phyloP scores from a whole-genome alignment of 2,888 invertebrate genomes.

The Apotomis capreana region DNA sequence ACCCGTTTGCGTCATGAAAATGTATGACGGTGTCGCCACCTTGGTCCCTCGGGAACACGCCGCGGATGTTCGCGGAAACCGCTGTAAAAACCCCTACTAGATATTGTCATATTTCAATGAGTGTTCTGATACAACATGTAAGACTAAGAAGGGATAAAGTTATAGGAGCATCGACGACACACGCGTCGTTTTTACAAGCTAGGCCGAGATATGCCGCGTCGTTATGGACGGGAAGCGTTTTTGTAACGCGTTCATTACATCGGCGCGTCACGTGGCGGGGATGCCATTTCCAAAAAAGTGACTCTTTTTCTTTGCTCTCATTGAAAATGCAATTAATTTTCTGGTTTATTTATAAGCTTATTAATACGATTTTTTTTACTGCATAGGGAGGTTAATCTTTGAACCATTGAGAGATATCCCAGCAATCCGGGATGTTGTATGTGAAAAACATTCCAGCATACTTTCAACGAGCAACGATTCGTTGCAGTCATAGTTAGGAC shows the following conservation, averaged over 20 bases:
- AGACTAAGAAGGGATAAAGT: neutral
- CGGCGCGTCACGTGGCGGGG: conserved; percentile 35
- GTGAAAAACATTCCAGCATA: neutral
- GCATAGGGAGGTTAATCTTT: conserved; percentile 2
- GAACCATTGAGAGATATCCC: conserved; percentile 5
- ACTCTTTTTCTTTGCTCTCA: conserved; percentile 12
- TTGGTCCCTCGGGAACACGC: conserved; percentile 37
- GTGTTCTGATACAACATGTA: neutral
- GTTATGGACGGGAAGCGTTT: conserved; percentile 31
- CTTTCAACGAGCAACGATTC: no score
- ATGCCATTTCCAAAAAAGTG: conserved; percentile 36
- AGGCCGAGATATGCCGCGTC: conserved; percentile 17
- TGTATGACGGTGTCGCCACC: conserved; percentile 37
- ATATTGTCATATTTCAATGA: conserved; percentile 42
- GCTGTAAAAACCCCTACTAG: conserved; percentile 22
- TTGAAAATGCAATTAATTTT: conserved; percentile 33
- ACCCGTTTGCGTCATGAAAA: conserved; percentile 38
- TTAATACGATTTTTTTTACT: conserved; percentile 8
- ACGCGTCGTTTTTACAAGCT: conserved; percentile 1
- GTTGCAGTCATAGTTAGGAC: no score
- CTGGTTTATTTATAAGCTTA: conserved; percentile 15
- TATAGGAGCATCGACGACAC: neutral
- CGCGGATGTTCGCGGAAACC: conserved; percentile 22
- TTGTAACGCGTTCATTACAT: conserved; percentile 23
- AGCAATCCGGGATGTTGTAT: neutral